phyloP scores from a whole-genome alignment of 2,888 invertebrate species.

The Rhogogaster chlorosoma region DNA sequence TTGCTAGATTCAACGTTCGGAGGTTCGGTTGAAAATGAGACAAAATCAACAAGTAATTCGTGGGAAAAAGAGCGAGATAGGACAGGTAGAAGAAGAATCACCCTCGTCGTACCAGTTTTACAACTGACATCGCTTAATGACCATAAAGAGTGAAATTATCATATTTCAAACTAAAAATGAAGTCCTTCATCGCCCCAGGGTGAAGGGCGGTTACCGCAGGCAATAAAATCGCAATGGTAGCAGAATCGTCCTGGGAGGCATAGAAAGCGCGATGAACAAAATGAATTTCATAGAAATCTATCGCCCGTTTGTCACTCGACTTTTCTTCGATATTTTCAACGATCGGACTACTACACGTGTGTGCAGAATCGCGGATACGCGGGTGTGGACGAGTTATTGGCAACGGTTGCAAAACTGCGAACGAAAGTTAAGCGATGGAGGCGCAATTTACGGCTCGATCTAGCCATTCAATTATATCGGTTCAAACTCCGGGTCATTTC shows the following conservation, averaged over 20 bases:
- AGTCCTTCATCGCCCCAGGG: not conserved
- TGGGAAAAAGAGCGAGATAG: not conserved
- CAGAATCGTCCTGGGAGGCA: not conserved
- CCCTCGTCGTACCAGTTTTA: not conserved
- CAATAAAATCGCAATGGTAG: not conserved
- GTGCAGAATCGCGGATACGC: not conserved
- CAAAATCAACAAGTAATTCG: constrained; percentile 11
- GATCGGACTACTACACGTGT: not conserved
- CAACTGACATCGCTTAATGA: not conserved
- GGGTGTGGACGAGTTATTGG: not conserved
- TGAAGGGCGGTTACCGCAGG: not conserved
- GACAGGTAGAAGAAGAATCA: not conserved
- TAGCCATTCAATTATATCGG: constrained; percentile 36
- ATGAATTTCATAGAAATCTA: not conserved
- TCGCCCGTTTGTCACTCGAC: not conserved
- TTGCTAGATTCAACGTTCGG: not conserved
- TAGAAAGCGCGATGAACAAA: not conserved
- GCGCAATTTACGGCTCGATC: not conserved
- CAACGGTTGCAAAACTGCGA: not conserved
- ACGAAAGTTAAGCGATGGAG: not conserved
- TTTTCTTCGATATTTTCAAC: constrained; percentile 13
- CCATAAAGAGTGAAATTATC: not conserved
- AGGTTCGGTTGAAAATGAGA: not conserved
- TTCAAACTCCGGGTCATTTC: not conserved
- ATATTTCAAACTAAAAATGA: constrained; percentile 1